Conservation (phyloP, 2,888 invertebrate species). For the Timema podura region DNA sequence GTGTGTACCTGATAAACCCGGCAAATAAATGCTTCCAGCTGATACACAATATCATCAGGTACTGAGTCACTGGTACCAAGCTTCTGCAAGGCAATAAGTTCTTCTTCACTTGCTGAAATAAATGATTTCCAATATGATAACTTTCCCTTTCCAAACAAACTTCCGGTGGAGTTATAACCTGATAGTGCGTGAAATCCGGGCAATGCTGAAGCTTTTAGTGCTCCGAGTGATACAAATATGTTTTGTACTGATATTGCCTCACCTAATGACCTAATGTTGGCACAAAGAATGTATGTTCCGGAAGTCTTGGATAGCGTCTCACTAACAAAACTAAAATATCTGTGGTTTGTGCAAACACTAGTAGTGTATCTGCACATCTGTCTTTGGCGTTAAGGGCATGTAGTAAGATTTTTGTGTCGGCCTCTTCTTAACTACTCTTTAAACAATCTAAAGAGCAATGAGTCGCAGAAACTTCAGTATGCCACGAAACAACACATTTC, state of each 20-base stretch:
- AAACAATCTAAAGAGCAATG: neutral
- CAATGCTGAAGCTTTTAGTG: constrained; percentile 13
- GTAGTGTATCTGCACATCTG: constrained; percentile 3
- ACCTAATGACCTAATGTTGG: constrained; percentile 5
- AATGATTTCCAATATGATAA: constrained; percentile 11
- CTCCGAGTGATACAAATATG: neutral
- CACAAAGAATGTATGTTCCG: neutral
- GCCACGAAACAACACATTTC: constrained; percentile 12
- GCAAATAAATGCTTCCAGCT: neutral
- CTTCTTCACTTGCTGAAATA: constrained; percentile 5
- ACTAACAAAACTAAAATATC: constrained; percentile 4
- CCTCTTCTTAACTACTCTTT: neutral
- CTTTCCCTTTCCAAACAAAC: neutral
- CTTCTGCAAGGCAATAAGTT: constrained; percentile 1
- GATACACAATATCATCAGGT: neutral
- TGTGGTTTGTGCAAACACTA: neutral
- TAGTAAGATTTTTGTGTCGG: constrained; percentile 8
- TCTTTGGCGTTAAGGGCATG: neutral
- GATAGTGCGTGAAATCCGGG: constrained; percentile 2
- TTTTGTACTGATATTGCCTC: constrained; percentile 1
- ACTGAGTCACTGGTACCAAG: constrained; percentile 2
- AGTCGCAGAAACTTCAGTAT: neutral
- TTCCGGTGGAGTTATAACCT: constrained; percentile 1
- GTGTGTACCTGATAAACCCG: neutral
- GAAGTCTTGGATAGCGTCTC: neutral